A percentile compares a stretch with the other conserved stretches of the same genome.
phyloP scores from a whole-genome alignment of 2,113 vertebrate genomes.

The Poeciliopsis occidentalis region DNA sequence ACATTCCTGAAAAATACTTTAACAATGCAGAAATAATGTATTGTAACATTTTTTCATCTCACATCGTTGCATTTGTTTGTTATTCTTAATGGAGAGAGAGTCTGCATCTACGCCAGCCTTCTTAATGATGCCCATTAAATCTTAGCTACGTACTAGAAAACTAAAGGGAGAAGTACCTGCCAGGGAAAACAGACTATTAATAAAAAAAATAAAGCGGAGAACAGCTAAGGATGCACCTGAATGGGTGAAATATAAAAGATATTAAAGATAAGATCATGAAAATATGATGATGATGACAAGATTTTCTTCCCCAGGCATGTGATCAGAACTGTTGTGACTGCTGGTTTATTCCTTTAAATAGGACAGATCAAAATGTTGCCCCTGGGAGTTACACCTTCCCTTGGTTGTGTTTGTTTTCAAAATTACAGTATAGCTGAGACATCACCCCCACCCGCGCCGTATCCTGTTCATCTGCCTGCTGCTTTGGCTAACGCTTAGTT shows the following conservation, averaged over 20 bases:
- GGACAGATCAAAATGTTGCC: constrained; percentile 67
- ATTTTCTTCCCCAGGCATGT: constrained; percentile 46
- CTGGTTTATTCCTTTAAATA: constrained; percentile 64
- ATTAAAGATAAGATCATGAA: constrained; percentile 12
- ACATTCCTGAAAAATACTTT: neutral
- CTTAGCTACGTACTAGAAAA: constrained; percentile 72
- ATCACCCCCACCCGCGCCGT: constrained; percentile 59
- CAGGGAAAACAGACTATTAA: too few species aligned
- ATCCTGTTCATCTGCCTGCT: constrained; percentile 61
- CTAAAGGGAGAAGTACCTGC: too few species aligned
- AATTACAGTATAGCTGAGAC: constrained; percentile 70
- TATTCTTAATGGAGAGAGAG: too few species aligned
- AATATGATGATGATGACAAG: constrained; percentile 9
- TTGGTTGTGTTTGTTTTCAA: constrained; percentile 69
- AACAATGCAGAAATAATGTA: neutral
- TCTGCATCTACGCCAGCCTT: constrained; percentile 43
- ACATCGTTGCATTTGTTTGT: constrained; percentile 64
- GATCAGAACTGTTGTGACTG: constrained; percentile 50
- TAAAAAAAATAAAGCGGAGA: too few species aligned
- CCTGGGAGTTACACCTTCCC: constrained; percentile 52
- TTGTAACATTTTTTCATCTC: constrained; percentile 17
- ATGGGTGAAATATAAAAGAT: too few species aligned
- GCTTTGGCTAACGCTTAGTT: too few species aligned
- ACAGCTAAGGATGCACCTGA: too few species aligned
- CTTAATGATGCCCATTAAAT: constrained; percentile 64